These are phyloP conservation scores for Agrotis puta DNA, from an alignment of 2,888 invertebrate species.

Conservation along the genomic window DNA sequence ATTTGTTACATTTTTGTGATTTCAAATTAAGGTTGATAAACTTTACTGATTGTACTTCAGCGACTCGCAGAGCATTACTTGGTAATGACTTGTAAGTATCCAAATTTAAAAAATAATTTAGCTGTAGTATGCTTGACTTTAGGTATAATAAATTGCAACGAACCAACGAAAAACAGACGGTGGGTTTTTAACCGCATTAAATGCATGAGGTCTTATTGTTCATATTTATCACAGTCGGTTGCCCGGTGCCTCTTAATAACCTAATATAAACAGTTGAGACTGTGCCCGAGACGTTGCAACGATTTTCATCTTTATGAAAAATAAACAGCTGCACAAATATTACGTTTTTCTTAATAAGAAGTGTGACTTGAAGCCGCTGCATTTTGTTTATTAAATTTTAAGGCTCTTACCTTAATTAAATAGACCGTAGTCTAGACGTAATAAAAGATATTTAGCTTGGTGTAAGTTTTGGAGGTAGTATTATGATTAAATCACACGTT, in stretches of 20 bases:
- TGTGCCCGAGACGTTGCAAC: conserved; percentile 13
- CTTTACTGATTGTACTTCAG: no score
- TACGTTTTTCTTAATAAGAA: conserved; percentile 30
- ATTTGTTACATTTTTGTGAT: no score
- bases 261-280: conserved; percentile 10
- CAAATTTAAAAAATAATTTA: background rate
- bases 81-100: background rate
- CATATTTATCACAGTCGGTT: conserved; percentile 13
- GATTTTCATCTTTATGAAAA: conserved; percentile 28
- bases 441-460: conserved; percentile 38
- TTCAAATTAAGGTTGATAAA: no score
- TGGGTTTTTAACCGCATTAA: background rate
- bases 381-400: conserved; percentile 54
- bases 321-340: conserved; percentile 34
- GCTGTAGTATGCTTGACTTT: background rate
- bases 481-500: background rate
- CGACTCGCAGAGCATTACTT: no score
- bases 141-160: background rate
- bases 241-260: conserved; percentile 3
- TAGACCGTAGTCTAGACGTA: conserved; percentile 57
- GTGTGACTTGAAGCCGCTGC: conserved; percentile 23
- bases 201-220: conserved; percentile 5
- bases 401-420: conserved; percentile 45
- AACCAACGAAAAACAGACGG: background rate
- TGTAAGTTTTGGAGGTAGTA: conserved; percentile 17